phyloP scores from a whole-genome alignment of 2,888 invertebrate species.

The Sycophila texana region DNA sequence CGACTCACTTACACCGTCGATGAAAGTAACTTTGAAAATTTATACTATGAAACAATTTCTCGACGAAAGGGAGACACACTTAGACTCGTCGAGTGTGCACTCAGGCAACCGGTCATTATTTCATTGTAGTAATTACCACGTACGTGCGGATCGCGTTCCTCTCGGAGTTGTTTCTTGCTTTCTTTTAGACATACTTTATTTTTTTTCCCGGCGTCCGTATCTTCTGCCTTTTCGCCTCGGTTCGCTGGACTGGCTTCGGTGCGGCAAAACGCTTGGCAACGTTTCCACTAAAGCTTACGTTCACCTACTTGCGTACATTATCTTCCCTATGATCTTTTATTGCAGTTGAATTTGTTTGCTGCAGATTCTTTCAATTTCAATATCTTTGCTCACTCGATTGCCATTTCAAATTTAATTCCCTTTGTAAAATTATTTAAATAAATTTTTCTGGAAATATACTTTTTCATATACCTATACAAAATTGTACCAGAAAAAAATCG shows the following conservation, averaged over 20 bases:
- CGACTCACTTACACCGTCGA: constrained; percentile 31
- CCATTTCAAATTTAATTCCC: too few species aligned
- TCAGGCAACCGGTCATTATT: constrained; percentile 55
- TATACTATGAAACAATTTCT: too few species aligned
- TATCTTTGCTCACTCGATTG: too few species aligned
- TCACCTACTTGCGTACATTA: not conserved
- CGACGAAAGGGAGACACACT: not conserved
- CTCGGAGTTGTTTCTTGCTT: not conserved
- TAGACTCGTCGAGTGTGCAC: constrained; percentile 8
- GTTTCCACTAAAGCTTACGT: not conserved
- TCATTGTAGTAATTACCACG: constrained; percentile 44
- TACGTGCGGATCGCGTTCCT: not conserved
- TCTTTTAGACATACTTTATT: not conserved
- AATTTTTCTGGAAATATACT: too few species aligned
- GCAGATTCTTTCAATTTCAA: not conserved
- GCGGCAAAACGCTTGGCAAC: constrained; percentile 18
- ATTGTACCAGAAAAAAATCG: not conserved
- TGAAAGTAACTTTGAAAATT: not conserved
- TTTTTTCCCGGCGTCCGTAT: not conserved
- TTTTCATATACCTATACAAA: too few species aligned
- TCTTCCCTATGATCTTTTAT: not conserved
- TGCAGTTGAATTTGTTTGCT: not conserved
- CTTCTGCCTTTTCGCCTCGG: not conserved
- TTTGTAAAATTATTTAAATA: too few species aligned
- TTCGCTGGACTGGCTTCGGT: constrained; percentile 1